These are phyloP conservation scores for Cryptomyrus ogoouensis DNA, from an alignment of 2,113 vertebrate species.

Conservation along the genomic window DNA sequence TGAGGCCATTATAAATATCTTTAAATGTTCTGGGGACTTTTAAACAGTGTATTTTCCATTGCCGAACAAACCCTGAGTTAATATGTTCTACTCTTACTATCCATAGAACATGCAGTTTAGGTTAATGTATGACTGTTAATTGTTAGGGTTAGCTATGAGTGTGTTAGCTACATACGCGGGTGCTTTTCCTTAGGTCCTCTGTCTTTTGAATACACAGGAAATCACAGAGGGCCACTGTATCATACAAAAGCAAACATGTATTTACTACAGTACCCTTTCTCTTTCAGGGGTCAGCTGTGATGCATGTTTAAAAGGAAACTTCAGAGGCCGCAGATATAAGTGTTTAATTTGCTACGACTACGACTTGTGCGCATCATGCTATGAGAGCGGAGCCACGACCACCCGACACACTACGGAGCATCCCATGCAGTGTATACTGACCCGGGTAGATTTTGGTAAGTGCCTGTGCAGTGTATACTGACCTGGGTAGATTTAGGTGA, in stretches of 20 bases:
- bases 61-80: background rate
- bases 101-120: background rate
- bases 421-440: conserved; percentile 99
- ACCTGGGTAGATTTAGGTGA: conserved; percentile 86
- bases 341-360: conserved; percentile 99
- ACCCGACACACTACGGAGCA: conserved; percentile 97
- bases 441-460: conserved; percentile 98
- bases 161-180: background rate
- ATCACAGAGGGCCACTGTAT: background rate
- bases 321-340: conserved; percentile 94
- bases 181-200: background rate
- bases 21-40: background rate
- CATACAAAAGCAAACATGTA: background rate
- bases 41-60: background rate
- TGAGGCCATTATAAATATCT: background rate
- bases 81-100: background rate
- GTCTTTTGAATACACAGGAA: background rate
- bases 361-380: conserved; percentile 97
- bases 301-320: conserved; percentile 99
- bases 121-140: background rate
- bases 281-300: conserved; percentile 97
- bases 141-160: background rate
- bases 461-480: conserved; percentile 5
- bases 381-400: conserved; percentile 96
- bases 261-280: conserved; percentile 34